phyloP scores from a whole-genome alignment of 2,888 invertebrate genomes.

The Apamea crenata region DNA sequence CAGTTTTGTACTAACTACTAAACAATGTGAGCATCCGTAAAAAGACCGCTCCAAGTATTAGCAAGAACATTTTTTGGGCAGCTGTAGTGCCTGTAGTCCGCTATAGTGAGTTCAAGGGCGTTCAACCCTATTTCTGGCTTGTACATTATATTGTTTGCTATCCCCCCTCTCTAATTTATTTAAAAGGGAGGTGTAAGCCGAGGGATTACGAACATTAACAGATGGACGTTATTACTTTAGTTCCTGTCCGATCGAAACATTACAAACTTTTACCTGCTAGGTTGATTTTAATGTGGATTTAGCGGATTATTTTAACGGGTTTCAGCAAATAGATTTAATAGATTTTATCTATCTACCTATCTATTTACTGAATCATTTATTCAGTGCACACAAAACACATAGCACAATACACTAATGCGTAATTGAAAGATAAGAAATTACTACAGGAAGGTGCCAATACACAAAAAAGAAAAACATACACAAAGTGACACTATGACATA shows the following conservation, averaged over 20 bases:
- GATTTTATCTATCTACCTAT: no score
- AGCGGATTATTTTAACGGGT: slow-evolving; percentile 8
- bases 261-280: slow-evolving; percentile 43
- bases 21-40: slow-evolving; percentile 24
- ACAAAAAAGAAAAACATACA: no score
- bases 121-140: slow-evolving; percentile 67
- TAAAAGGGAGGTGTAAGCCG: slow-evolving; percentile 68
- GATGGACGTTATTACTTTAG: slow-evolving; percentile 59
- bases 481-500: no score
- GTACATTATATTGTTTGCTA: slow-evolving; percentile 61
- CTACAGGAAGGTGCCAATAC: no score
- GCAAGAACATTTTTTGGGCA: slow-evolving; percentile 45
- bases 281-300: slow-evolving; percentile 23
- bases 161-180: slow-evolving; percentile 72
- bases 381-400: no score
- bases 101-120: slow-evolving; percentile 65
- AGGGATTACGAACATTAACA: slow-evolving; percentile 68
- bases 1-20: slow-evolving; percentile 32
- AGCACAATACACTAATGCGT: no score
- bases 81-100: slow-evolving; percentile 38
- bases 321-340: neutral
- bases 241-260: slow-evolving; percentile 49
- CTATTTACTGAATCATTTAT: no score
- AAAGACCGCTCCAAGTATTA: slow-evolving; percentile 40
- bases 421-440: no score